Base-by-base conservation (phyloP, 2,888 invertebrate species). In the Folsomia candida region DNA sequence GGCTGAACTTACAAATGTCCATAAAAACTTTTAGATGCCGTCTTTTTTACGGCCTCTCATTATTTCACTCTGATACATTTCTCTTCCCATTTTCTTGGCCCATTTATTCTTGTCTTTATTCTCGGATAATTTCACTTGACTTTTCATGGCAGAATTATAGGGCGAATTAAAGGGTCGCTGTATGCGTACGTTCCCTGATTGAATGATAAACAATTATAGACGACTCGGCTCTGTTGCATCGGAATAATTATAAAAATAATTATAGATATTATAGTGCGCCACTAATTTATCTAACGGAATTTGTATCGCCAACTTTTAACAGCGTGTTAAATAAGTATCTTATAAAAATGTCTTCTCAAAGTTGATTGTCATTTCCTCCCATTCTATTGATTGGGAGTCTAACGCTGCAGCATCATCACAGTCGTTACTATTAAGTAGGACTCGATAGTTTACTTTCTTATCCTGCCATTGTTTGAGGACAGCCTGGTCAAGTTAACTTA, bases 11-110 rank as follows among this genome's bases (percentile, higher is more conserved):
- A 59, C 27, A 59, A 59, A 59, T 59, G 59, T 24, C 59, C 24
- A 59, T 59, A 59, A 59, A 54, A 59, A 57, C 57, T n/a, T 59
- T 24, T 24, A 59, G 59, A 59, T 59, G 59, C 59, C 59, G 14
- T 9, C 26, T 25, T 59, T 59, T 59, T 59, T 59, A 59, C 59
- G 59, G 25, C 4, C 24, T 59, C 59, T 59, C 59, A 59, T 59
- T 59, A 59, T 59, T 59, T 59, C 26, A 6, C 4, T 6, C 59
- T 59, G 25, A 59, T 59, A 57, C 59, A 59, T 59, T 26, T n/a
- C 14, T 20, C 27, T n/a, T 22, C 25, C 6, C 6, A 6, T 26
- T 9, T 6, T 59, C 22, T 59, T 25, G 4, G 25, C 59, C 25
- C 22, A 54, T 54, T 54, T n/a, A n/a, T 54, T n/a, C 20, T 22